phyloP scores from a whole-genome alignment of 2,113 vertebrate species.

The Scytalopus superciliaris region DNA sequence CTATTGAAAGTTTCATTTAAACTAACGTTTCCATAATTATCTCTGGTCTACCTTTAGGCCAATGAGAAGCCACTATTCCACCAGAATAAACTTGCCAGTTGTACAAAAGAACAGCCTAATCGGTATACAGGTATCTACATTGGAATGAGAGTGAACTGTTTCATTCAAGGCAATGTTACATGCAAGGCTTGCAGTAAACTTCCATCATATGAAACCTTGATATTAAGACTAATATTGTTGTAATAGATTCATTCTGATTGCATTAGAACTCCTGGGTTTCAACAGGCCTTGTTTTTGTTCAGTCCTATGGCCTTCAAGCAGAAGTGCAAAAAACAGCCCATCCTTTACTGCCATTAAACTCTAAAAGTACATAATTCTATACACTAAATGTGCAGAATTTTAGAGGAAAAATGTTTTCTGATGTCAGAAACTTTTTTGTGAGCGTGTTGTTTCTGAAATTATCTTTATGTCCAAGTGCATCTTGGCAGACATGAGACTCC shows the following conservation, averaged over 20 bases:
- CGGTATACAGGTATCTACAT: neutral
- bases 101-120: neutral
- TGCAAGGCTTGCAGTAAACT: neutral
- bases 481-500: neutral
- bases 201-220: neutral
- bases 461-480: neutral
- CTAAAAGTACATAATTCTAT: neutral
- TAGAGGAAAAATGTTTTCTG: neutral
- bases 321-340: neutral
- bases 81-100: neutral
- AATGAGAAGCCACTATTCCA: neutral
- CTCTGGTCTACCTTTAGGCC: neutral
- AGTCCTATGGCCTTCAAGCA: neutral
- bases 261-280: neutral
- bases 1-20: neutral
- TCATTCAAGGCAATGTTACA: neutral
- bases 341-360: neutral
- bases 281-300: rapidly evolving
- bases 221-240: neutral
- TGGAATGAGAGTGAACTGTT: neutral
- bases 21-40: neutral
- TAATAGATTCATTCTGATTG: neutral
- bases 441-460: neutral
- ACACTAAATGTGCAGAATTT: neutral
- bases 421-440: neutral